A percentile compares a stretch with the other conserved stretches of the same genome.
Evolutionary conservation across 2,797 vertebrate species (phyloP).

Genomic region (Botia kubotai): DNA sequence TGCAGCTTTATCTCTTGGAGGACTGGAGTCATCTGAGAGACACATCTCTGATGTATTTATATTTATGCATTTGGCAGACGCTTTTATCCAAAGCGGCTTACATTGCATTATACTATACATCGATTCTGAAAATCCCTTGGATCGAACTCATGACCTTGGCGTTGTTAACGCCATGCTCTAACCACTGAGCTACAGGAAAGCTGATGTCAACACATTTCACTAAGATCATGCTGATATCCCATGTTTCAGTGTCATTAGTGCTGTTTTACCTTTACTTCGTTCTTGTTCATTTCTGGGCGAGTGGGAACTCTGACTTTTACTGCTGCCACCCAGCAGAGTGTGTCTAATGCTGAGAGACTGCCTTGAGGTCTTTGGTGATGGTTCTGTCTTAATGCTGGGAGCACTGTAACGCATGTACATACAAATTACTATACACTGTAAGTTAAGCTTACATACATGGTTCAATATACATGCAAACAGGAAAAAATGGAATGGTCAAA

Average conservation of each 20-base stretch:
- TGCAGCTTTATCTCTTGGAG: slow-evolving; percentile 90
- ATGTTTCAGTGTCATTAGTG: slow-evolving; percentile 5
- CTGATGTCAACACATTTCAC: slow-evolving; percentile 22
- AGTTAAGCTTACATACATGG: background rate
- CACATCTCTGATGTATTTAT: background rate
- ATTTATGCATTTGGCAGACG: no score
- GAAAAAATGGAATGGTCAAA: background rate
- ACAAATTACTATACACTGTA: slow-evolving; percentile 1
- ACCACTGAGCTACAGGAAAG: no score
- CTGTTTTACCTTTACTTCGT: slow-evolving; percentile 83
- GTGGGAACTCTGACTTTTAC: slow-evolving; percentile 84
- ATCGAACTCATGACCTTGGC: no score
- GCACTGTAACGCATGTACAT: slow-evolving; percentile 69
- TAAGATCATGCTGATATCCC: background rate
- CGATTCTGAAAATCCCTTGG: no score
- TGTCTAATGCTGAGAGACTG: slow-evolving; percentile 93
- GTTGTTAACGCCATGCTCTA: no score
- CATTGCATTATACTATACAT: no score
- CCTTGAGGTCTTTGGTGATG: slow-evolving; percentile 89
- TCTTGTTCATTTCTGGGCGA: slow-evolving; percentile 90
- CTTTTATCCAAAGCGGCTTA: no score
- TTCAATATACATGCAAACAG: background rate
- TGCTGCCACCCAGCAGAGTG: slow-evolving; percentile 88
- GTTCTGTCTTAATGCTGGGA: slow-evolving; percentile 88
- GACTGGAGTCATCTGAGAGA: slow-evolving; percentile 90